Evolutionary conservation across 1,140 invertebrate genomes (phyloP), one percentile per base, ranked within the genome.

Genomic region (Chionoecetes opilio): DNA sequence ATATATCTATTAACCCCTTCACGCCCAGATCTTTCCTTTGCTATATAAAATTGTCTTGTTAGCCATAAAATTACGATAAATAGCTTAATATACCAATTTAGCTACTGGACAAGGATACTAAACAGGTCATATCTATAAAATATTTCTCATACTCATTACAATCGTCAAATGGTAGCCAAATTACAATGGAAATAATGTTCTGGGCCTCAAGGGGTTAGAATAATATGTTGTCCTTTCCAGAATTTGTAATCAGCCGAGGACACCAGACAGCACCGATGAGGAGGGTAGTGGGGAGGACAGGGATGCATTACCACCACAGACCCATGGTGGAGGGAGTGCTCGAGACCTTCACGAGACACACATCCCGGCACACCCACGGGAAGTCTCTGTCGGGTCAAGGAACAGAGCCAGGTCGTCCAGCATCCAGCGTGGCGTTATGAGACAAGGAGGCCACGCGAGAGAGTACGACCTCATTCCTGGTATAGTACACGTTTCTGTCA

Each of bases 391-490:
- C 31, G 37, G 31, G 5, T 32, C 82, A 75, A 84, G 82, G 38
- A 85, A 38, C 26, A 84, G 84, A 38, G 14, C 82, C 63, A n/a
- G 29, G 46, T n/a, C 26, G 14, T 38, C 75, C 11, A 32, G 63
- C 11, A 41, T 82, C 3, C 93, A 94, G 34, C 6, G 89, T 26
- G 93, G 93, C 29, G 93, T 94, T n/a, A 90, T 94, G 93, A 63
- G 86, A 35, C 34, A 41, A 11, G 86, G 93, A 38, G 75, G 91
- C 31, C 82, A 84, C 0, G 31, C 82, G 6, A 94, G 41, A 26
- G 93, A 94, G 37, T 94, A 94, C 41, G 93, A 94, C 86, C 93
- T 94, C 32, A 88, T 94, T 75, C 93, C 93, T 53, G 93, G 93
- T 94, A 86, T 88, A 21, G 0, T 31, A 34, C 2, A n/a, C n/a